Base-by-base conservation (phyloP, 2,888 invertebrate genomes). In the Adela reaumurella region DNA sequence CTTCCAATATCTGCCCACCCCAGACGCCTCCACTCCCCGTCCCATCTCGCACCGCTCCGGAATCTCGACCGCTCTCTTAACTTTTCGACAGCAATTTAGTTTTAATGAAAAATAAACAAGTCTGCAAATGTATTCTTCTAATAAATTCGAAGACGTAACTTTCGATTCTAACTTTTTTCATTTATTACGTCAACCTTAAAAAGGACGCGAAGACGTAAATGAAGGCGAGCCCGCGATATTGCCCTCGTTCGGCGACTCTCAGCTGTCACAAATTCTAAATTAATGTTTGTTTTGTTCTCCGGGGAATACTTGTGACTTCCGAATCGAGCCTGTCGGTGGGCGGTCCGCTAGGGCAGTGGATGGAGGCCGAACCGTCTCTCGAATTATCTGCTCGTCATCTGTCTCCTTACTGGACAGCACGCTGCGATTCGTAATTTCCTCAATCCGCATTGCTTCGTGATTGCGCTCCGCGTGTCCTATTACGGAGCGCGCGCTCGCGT, bases 151-250 rank as follows among this genome's bases (percentile, higher is more conserved):
- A 14, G n/a, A 14, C 8, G 35, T 14, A 73, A 74, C 70, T 73
- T 70, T 70, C 68, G 70, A 74, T 72, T 70, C 65, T 64, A 76
- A 77, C 76, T 78, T 77, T 74, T 76, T 77, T 74, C 74, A 76
- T 74, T 77, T 74, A 76, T 76, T 68, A 74, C 69, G 67, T 71
- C 68, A 70, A 71, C 64, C 68, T 76, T 66, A 68, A 74, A 62
- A 74, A 71, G 70, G 67, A 65, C 67, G 65, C 67, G 67, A 62
- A 63, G 67, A 64, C 61, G 64, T 67, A 70, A 74, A 74, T 69
- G 69, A 71, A 71, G 70, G 68, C 70, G 70, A n/a, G 72, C 74
- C 70, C 68, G 67, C 65, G 68, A 74, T 72, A 74, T 71, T 72
- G 68, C 72, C 73, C 68, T 71, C 64, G 66, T 69, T 68, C 63